Evolutionary conservation across 2,888 invertebrate species (phyloP).

Genomic region (Cheilosia grossa): DNA sequence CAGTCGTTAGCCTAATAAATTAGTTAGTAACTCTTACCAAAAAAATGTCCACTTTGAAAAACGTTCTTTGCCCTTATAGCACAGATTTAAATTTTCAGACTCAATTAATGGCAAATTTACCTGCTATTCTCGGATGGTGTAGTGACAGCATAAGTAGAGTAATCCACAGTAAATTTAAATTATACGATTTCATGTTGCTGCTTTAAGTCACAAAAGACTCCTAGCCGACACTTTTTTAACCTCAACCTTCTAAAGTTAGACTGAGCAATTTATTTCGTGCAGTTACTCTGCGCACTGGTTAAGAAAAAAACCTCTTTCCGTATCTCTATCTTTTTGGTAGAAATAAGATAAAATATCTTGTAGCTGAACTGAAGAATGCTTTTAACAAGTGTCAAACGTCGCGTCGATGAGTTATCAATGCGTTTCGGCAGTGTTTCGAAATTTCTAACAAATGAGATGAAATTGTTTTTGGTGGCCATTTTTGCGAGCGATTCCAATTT

Average conservation of each 20-base stretch:
- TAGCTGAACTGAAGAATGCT: slow-evolving; percentile 41
- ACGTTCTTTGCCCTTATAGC: too few species aligned
- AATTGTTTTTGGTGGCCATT: neutral
- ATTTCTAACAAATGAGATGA: neutral
- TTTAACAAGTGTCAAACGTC: slow-evolving; percentile 50
- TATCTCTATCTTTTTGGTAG: slow-evolving; percentile 44
- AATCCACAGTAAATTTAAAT: slow-evolving; percentile 40
- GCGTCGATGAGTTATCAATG: slow-evolving; percentile 33
- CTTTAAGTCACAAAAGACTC: neutral
- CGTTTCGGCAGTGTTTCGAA: slow-evolving; percentile 34
- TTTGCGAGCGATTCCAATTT: slow-evolving; percentile 3
- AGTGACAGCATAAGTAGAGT: slow-evolving; percentile 33
- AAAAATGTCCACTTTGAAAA: too few species aligned
- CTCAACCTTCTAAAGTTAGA: slow-evolving; percentile 41
- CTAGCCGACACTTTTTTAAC: slow-evolving; percentile 9
- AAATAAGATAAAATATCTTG: slow-evolving; percentile 61
- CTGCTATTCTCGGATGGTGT: slow-evolving; percentile 23
- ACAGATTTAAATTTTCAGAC: neutral
- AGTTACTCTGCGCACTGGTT: neutral
- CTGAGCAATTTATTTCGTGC: slow-evolving; percentile 8
- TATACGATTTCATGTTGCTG: slow-evolving; percentile 27
- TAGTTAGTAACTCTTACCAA: too few species aligned
- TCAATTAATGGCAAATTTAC: slow-evolving; percentile 21
- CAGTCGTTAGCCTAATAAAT: too few species aligned
- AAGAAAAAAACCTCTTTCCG: neutral